Base-by-base conservation (phyloP, 53 echinoderm and acorn worm species). In the Patiria pectinifera region DNA sequence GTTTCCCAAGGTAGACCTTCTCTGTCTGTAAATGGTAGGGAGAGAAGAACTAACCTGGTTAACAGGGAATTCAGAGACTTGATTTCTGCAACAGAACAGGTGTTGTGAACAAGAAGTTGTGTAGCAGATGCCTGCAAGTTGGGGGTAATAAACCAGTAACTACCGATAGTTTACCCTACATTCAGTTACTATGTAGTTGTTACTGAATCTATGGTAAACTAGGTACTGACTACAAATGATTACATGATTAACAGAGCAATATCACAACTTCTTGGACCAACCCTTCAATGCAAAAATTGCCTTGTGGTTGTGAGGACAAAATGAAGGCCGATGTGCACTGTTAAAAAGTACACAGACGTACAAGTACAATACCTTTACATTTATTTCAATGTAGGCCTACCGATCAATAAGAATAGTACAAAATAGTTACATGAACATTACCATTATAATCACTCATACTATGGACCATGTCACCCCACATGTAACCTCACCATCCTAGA, bases 1-100 rank as follows among this genome's bases (percentile, higher is more conserved):
- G 95, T 78, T 98, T 98, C n/a, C 98, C 96, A 63, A 98, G 95
- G 91, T 98, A 98, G 14, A 95, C 94, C 88, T 96, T 96, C 84
- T 96, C 96, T 84, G 92, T 95, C 98, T 98, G 95, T 86, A 92
- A 48, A 47, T 16, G 70, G 66, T 15, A 44, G 71, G 48, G 45
- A 21, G 14, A 87, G 16, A 63, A 82, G 45, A 58, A 91, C 26
- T 11, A 44, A 8, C 71, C 74, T n/a, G 74, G 86, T 86, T 13
- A 86, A n/a, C 25, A 13, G 23, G 23, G 77, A 43, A 43, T 76
- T 16, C 66, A 66, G 15, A 18, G 14, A 15, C 15, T 16, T 66
- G 66, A 1, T 18, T 11, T 66, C 15, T 66, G 66, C 66, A 66
- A 66, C 19, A 18, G 66, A 2, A 13, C 19, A 66, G 66, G 66